These are phyloP conservation scores for Chloropsis hardwickii DNA, from an alignment of 2,113 vertebrate species.

Conservation along the genomic window DNA sequence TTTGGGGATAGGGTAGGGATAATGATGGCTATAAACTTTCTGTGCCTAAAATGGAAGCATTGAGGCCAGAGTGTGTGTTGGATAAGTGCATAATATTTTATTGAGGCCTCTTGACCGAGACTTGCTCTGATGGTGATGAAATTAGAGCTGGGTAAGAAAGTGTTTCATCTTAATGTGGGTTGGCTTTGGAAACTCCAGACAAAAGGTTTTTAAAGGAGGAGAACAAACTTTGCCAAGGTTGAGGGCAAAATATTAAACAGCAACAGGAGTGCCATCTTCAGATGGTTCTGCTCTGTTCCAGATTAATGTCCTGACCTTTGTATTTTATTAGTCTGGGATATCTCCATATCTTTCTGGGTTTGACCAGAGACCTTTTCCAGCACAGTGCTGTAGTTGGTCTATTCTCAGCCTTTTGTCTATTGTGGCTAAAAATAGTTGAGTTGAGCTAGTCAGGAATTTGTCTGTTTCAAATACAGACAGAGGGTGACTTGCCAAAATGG, in stretches of 20 bases:
- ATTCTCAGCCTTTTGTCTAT: constrained; percentile 17
- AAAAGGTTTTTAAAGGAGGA: not conserved
- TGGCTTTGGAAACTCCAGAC: not conserved
- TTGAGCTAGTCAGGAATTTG: constrained; percentile 12
- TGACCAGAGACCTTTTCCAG: not conserved
- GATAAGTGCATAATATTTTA: not conserved
- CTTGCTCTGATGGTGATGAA: not conserved
- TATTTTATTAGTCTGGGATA: not conserved
- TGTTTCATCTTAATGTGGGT: not conserved
- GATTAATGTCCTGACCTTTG: constrained; percentile 23
- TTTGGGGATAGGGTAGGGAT: not conserved
- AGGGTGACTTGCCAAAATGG: constrained; percentile 16
- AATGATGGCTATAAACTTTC: not conserved
- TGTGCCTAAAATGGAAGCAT: not conserved
- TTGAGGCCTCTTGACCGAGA: not conserved
- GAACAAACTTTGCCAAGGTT: not conserved
- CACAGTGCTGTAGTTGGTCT: not conserved
- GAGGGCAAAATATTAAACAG: not conserved
- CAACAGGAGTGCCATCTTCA: not conserved
- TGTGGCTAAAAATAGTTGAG: constrained; percentile 29
- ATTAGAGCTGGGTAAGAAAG: not conserved
- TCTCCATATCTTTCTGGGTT: not conserved
- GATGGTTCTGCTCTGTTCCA: not conserved
- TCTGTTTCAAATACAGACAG: not conserved
- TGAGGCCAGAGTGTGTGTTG: not conserved